A percentile compares a stretch with the other conserved stretches of the same genome.
phyloP scores from a whole-genome alignment of 2,888 invertebrate genomes.

The Synanthedon myopaeformis region DNA sequence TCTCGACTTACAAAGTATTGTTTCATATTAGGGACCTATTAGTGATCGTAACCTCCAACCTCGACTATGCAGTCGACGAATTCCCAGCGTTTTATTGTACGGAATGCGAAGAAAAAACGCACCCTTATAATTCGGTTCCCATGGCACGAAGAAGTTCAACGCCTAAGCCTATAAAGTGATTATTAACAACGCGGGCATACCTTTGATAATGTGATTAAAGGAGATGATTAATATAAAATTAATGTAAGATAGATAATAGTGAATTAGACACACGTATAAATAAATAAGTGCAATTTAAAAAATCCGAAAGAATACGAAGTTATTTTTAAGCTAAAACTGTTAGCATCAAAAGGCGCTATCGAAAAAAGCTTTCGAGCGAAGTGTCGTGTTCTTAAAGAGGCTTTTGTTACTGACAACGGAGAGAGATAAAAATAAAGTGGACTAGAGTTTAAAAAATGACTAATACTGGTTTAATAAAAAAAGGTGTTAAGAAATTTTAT shows the following conservation, averaged over 20 bases:
- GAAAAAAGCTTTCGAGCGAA: constrained; percentile 32
- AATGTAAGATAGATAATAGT: no score
- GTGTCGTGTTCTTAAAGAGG: constrained; percentile 37
- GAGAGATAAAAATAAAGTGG: constrained; percentile 15
- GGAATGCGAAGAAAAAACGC: constrained; percentile 23
- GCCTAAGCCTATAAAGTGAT: constrained; percentile 3
- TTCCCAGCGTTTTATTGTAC: constrained; percentile 7
- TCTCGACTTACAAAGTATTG: not conserved
- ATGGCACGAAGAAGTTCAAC: constrained; percentile 14
- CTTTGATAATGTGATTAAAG: not conserved
- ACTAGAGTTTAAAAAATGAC: not conserved
- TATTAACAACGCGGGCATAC: constrained; percentile 4
- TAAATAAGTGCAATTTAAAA: not conserved
- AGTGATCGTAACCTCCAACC: constrained; percentile 5
- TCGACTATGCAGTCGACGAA: constrained; percentile 9
- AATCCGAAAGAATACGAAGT: not conserved
- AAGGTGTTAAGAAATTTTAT: no score
- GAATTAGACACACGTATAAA: no score
- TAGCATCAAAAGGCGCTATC: not conserved
- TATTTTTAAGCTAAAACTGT: not conserved
- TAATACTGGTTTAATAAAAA: no score
- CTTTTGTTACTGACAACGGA: constrained; percentile 30
- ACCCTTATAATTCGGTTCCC: constrained; percentile 14
- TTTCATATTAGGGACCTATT: not conserved
- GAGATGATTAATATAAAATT: not conserved